Conservation (phyloP, 1,140 invertebrate genomes). For the Notospermus geniculatus region DNA sequence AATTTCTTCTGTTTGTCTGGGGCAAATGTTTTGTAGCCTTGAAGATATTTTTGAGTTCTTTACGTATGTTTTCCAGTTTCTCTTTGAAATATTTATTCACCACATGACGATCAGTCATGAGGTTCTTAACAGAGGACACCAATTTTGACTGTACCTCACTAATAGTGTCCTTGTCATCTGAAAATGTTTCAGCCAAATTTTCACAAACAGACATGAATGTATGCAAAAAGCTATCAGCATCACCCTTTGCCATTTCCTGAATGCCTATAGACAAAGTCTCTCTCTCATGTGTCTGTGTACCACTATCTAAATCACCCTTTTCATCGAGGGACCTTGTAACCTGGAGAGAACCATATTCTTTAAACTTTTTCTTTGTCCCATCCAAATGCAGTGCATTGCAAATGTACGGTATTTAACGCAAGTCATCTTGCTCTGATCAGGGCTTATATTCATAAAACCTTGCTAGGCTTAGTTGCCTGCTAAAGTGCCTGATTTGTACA, state of each 20-base stretch:
- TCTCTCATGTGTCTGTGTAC: not conserved
- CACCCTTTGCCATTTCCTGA: slow-evolving; percentile 1
- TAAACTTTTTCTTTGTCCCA: slow-evolving; percentile 5
- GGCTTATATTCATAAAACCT: too few species aligned
- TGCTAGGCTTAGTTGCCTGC: too few species aligned
- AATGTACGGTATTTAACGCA: too few species aligned
- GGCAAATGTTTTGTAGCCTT: not conserved
- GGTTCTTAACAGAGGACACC: not conserved
- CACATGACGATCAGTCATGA: slow-evolving; percentile 4
- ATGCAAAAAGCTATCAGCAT: not conserved
- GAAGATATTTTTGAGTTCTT: not conserved
- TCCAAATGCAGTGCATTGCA: slow-evolving; percentile 5
- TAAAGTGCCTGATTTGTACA: too few species aligned
- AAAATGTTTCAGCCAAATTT: slow-evolving; percentile 5
- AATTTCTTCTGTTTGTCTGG: not conserved
- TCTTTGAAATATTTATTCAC: slow-evolving; percentile 3
- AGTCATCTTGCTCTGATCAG: too few species aligned
- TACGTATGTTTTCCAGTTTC: not conserved
- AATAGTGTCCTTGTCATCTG: not conserved
- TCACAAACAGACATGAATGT: not conserved
- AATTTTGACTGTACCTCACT: not conserved
- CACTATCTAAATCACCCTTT: not conserved
- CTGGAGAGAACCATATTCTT: not conserved
- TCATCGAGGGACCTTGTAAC: not conserved
- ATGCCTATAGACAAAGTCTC: slow-evolving; percentile 3